Percentiles rank a stretch among this genome's conserved stretches.
Conservation (phyloP, 2,113 vertebrate species). For the Phrynosoma platyrhinos region DNA sequence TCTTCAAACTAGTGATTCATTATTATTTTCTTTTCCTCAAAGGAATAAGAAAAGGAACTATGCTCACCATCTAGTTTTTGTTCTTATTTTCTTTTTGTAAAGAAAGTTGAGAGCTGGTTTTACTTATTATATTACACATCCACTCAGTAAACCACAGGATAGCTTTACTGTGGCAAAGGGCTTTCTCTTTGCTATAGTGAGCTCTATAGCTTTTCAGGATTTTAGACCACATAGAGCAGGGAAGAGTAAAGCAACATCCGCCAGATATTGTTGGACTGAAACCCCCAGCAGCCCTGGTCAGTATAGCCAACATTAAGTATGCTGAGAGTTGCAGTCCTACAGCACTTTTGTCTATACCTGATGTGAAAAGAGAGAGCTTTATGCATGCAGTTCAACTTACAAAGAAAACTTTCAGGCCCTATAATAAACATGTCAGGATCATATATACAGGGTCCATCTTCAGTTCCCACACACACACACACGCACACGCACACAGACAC, state of each 20-base stretch:
- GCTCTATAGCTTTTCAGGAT: neutral
- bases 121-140: neutral
- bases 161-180: neutral
- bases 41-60: neutral
- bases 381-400: neutral
- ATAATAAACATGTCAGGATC: neutral
- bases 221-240: neutral
- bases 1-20: neutral
- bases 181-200: neutral
- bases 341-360: neutral
- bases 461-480: neutral
- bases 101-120: neutral
- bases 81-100: neutral
- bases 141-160: neutral
- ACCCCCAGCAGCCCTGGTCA: too few relatives aligned
- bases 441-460: neutral
- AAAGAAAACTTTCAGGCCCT: neutral
- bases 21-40: slow-evolving; percentile 8
- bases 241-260: too few relatives aligned
- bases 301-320: too few relatives aligned
- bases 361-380: neutral
- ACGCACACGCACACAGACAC: neutral
- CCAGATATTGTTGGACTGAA: too few relatives aligned
- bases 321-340: too few relatives aligned
- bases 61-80: neutral